A percentile compares a stretch with the other conserved stretches of the same genome.
phyloP scores from a whole-genome alignment of 2,888 invertebrate species.

The Tiliacea aurago region DNA sequence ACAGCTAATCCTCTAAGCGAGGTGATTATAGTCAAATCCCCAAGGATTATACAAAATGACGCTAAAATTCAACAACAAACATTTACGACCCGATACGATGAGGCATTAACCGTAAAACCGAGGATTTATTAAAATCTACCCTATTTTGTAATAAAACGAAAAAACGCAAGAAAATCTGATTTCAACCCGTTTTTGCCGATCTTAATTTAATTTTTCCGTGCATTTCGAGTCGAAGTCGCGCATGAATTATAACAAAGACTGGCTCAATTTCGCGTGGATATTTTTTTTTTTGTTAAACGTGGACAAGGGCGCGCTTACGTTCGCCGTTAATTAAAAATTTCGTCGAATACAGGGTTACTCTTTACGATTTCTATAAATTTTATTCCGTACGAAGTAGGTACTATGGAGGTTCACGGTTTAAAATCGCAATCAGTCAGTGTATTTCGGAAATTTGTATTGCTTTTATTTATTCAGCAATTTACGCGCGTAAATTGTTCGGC shows the following conservation, averaged over 20 bases:
- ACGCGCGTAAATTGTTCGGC: constrained; percentile 17
- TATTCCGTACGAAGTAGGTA: constrained; percentile 57
- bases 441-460: constrained; percentile 39
- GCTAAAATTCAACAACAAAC: constrained; percentile 34
- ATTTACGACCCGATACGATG: constrained; percentile 21
- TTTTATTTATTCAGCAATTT: constrained; percentile 41
- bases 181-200: constrained; percentile 47
- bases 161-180: constrained; percentile 47
- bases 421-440: constrained; percentile 47
- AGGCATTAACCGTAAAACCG: constrained; percentile 17
- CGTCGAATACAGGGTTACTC: constrained; percentile 70
- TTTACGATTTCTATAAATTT: constrained; percentile 71
- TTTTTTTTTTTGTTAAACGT: constrained; percentile 67
- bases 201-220: constrained; percentile 59
- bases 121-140: constrained; percentile 39
- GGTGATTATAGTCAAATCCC: constrained; percentile 43
- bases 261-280: constrained; percentile 65
- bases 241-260: constrained; percentile 62
- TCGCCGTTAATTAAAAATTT: constrained; percentile 79
- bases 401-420: constrained; percentile 26
- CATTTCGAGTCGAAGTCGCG: constrained; percentile 39
- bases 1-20: constrained; percentile 43
- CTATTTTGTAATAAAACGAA: constrained; percentile 17
- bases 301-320: constrained; percentile 68
- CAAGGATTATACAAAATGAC: constrained; percentile 42